Evolutionary conservation across 2,888 invertebrate genomes (phyloP).

Genomic region (Cerceris rybyensis): DNA sequence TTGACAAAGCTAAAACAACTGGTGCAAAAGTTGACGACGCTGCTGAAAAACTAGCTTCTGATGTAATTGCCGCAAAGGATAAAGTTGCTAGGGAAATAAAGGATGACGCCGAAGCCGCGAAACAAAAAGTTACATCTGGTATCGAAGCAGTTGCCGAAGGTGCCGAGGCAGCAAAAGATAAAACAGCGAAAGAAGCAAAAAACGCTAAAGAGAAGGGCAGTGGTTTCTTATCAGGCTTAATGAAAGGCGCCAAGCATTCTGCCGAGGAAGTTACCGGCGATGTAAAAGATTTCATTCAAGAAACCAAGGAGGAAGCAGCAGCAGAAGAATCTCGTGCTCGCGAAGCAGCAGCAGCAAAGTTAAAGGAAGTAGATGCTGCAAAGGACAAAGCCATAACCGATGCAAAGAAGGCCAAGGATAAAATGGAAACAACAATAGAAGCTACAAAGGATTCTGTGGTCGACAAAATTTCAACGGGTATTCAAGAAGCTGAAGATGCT

Average conservation of each 20-base stretch:
- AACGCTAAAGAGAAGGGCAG: conserved; percentile 69
- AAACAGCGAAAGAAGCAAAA: conserved; percentile 62
- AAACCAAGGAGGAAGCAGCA: conserved; percentile 78
- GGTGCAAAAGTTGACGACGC: conserved; percentile 43
- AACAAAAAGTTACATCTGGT: conserved; percentile 67
- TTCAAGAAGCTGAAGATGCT: conserved; percentile 59
- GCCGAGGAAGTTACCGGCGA: conserved; percentile 63
- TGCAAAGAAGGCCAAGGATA: conserved; percentile 48
- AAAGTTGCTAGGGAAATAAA: conserved; percentile 76
- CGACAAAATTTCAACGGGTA: conserved; percentile 56
- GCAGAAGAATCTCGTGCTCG: conserved; percentile 57
- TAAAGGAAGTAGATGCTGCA: conserved; percentile 38
- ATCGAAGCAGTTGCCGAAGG: conserved; percentile 73
- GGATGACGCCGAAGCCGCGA: conserved; percentile 45
- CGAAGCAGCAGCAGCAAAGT: conserved; percentile 45
- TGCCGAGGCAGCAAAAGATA: conserved; percentile 61
- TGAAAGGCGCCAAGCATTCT: conserved; percentile 65
- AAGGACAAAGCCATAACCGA: conserved; percentile 47
- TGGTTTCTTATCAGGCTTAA: conserved; percentile 65
- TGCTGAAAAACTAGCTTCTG: conserved; percentile 23
- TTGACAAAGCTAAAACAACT: conserved; percentile 33
- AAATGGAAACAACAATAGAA: conserved; percentile 25
- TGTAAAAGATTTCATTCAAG: conserved; percentile 82
- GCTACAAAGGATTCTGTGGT: conserved; percentile 45
- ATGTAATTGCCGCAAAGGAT: conserved; percentile 56